Conservation (phyloP, 2,888 invertebrate genomes). For the Hemistola chrysoprasaria region DNA sequence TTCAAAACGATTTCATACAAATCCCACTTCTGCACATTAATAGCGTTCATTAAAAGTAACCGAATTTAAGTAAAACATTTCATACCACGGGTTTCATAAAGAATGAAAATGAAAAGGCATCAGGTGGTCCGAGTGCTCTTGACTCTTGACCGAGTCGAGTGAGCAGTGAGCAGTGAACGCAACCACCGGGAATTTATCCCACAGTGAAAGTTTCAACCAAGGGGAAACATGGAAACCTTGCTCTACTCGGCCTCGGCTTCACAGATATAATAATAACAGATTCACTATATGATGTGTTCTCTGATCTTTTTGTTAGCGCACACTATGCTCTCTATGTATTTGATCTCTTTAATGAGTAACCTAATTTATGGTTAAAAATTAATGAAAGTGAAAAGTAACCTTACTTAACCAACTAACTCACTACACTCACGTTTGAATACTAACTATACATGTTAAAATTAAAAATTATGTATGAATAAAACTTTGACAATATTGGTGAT, state of each 20-base stretch:
- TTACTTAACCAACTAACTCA: no score
- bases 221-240: slow-evolving; percentile 28
- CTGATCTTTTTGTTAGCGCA: no score
- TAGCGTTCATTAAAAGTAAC: slow-evolving; percentile 9
- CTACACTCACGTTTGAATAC: no score
- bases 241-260: slow-evolving; percentile 7
- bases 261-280: slow-evolving; percentile 3
- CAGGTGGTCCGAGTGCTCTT: slow-evolving; percentile 40
- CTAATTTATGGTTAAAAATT: no score
- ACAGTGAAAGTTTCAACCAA: slow-evolving; percentile 31
- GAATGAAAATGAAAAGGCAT: slow-evolving; percentile 52
- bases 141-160: slow-evolving; percentile 49
- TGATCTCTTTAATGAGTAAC: no score
- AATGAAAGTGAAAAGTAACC: no score
- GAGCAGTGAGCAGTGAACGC: slow-evolving; percentile 26
- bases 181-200: slow-evolving; percentile 35
- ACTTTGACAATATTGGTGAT: no score
- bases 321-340: no score
- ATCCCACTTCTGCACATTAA: neutral
- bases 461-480: no score
- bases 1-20: no score
- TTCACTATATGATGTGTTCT: no score
- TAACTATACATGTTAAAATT: no score
- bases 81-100: slow-evolving; percentile 36
- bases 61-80: slow-evolving; percentile 4